A percentile compares a stretch with the other conserved stretches of the same genome.
Conservation (phyloP, 2,113 vertebrate species). For the Okapia johnstoni region DNA sequence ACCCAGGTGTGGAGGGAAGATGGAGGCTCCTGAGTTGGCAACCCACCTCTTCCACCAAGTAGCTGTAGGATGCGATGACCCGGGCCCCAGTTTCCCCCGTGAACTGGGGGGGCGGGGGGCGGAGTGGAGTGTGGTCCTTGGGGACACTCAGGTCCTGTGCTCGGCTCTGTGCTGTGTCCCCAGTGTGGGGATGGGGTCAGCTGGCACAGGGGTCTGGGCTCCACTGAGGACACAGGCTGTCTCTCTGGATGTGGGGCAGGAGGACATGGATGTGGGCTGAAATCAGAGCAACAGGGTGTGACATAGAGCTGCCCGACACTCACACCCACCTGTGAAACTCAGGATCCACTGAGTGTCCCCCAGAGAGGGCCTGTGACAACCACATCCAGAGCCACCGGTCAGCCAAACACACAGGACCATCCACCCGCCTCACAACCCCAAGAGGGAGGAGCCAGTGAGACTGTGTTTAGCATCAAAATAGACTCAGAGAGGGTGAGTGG, state of each 20-base stretch:
- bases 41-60: neutral
- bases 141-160: neutral
- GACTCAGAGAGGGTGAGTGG: neutral
- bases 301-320: neutral
- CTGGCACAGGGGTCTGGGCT: fast-evolving
- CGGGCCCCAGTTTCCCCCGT: neutral
- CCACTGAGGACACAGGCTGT: fast-evolving
- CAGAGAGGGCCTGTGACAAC: neutral
- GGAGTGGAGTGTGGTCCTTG: neutral
- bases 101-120: neutral
- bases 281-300: neutral
- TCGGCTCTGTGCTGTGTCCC: neutral
- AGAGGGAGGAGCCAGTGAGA: neutral
- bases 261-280: fast-evolving
- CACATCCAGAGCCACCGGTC: neutral
- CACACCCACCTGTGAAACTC: neutral
- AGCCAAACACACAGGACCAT: neutral
- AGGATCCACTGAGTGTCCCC: neutral
- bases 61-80: fast-evolving
- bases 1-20: neutral
- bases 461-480: neutral
- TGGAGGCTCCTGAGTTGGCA: fast-evolving
- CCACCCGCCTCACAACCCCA: neutral
- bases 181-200: neutral
- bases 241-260: no score